A percentile compares a stretch with the other conserved stretches of the same genome.
phyloP scores from a whole-genome alignment of 2,113 vertebrate genomes.

The Leptocoma aspasia region DNA sequence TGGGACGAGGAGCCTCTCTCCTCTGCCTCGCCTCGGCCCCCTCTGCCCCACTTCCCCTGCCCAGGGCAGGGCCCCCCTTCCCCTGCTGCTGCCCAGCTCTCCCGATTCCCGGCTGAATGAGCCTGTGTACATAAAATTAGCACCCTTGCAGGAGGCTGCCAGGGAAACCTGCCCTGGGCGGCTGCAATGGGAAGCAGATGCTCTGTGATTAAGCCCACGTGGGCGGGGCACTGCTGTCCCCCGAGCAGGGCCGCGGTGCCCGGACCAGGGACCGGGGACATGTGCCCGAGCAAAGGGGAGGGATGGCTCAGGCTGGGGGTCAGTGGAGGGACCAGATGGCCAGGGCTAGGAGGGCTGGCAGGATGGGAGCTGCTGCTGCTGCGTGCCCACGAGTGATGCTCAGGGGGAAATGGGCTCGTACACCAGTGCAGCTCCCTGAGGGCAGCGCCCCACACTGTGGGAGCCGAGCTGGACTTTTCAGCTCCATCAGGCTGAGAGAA shows the following conservation, averaged over 20 bases:
- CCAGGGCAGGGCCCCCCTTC: fast-evolving
- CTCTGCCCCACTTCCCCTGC: no score
- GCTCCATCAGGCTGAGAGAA: not conserved
- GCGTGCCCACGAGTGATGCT: not conserved
- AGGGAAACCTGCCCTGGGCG: not conserved
- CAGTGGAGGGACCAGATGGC: fast-evolving
- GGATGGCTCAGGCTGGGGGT: fast-evolving
- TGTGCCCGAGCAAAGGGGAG: fast-evolving
- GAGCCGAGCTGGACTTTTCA: not conserved
- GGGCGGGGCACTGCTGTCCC: not conserved
- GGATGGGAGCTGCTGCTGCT: not conserved
- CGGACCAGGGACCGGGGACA: not conserved
- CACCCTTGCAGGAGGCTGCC: slow-evolving; percentile 25
- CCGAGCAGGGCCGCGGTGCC: not conserved
- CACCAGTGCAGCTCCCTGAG: fast-evolving
- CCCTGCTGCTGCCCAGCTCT: not conserved
- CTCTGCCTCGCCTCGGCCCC: fast-evolving
- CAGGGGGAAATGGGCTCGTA: fast-evolving
- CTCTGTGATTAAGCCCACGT: slow-evolving; percentile 30
- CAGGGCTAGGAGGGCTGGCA: not conserved
- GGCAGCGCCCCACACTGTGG: fast-evolving
- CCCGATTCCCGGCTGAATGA: fast-evolving
- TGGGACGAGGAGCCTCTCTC: not conserved
- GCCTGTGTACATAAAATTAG: slow-evolving; percentile 33
- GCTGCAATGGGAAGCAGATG: slow-evolving; percentile 59